Conservation (phyloP, 2,888 invertebrate genomes). For the Leucoma salicis region DNA sequence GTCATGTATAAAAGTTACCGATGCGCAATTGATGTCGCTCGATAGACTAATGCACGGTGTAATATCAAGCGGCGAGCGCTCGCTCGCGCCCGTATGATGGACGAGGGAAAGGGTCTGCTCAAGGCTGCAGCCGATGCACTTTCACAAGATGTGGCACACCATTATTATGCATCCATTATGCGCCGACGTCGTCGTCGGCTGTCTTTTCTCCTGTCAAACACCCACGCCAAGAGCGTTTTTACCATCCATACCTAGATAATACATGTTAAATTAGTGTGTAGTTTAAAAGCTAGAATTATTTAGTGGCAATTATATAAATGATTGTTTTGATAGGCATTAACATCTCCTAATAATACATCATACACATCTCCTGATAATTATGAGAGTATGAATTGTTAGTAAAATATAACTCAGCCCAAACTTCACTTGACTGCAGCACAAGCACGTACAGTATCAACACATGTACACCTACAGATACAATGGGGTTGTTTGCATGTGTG, state of each 20-base stretch:
- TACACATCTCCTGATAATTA: neutral
- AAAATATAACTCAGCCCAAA: neutral
- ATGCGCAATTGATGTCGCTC: constrained; percentile 64
- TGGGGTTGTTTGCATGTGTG: constrained; percentile 42
- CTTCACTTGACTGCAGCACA: constrained; percentile 37
- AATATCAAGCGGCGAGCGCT: constrained; percentile 66
- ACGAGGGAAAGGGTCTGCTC: constrained; percentile 77
- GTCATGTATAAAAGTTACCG: constrained; percentile 34
- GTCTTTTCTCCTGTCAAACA: constrained; percentile 59
- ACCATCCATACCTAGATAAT: constrained; percentile 36
- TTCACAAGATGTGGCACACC: constrained; percentile 72
- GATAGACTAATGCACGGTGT: constrained; percentile 69
- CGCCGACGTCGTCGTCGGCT: constrained; percentile 48
- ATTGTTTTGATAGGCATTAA: neutral
- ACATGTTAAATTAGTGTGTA: constrained; percentile 31
- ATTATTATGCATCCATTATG: constrained; percentile 72
- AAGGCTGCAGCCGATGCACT: constrained; percentile 76
- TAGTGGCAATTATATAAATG: constrained; percentile 7
- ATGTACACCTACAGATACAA: too few species aligned
- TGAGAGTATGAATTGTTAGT: too few species aligned
- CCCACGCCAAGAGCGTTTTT: constrained; percentile 50
- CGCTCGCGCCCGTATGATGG: constrained; percentile 59
- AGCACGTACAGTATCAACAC: constrained; percentile 33
- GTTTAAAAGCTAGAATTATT: constrained; percentile 1
- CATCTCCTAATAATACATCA: neutral